Base-by-base conservation (phyloP, 2,113 vertebrate species). In the Platysteira castanea region DNA sequence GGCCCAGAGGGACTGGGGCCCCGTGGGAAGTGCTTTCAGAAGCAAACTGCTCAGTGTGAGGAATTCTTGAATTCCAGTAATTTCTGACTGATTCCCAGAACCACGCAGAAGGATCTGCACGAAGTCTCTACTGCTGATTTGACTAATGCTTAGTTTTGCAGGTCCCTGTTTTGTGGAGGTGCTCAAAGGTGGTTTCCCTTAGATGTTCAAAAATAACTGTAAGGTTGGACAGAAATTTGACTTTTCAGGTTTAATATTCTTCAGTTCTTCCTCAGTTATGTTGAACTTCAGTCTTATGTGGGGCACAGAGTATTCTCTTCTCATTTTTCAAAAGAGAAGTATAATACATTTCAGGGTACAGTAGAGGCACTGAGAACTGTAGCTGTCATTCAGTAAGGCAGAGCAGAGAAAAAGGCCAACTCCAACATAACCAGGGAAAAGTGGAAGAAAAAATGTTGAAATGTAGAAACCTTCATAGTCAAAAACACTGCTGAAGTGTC, bases 251-350 rank as follows among this genome's bases (percentile, higher is more conserved):
- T 73, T 90, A 69, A n/a, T 71, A 86, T 74, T 77, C 77, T 63
- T 73, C 78, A 67, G 70, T 93, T 96, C 71, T 95, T 96, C 19
- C 61, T 83, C 78, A 65, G 75, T 75, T 82, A 31, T 8, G 64
- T 52, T 76, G 94, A 87, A 68, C 85, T 86, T 83, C 53, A 69
- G 79, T 87, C 79, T 71, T 86, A 75, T 16, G 33, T n/a, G 23
- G 39, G n/a, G n/a, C 57, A 50, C 39, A 39, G 75, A 71, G 13
- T 54, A 41, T 88, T 93, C 84, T 68, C 53, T 95, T 75, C 76
- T 60, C 56, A 47, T 78, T 96, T 97, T 73, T 95, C 78, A 52
- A 46, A 93, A 87, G 73, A 39, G 73, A 70, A 74, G 49, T 84
- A 24, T 39, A 87, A 80, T 79, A 64, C 57, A 6, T 60, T 77